phyloP scores from a whole-genome alignment of 2,888 invertebrate species.

The Ernsta delagoae region DNA sequence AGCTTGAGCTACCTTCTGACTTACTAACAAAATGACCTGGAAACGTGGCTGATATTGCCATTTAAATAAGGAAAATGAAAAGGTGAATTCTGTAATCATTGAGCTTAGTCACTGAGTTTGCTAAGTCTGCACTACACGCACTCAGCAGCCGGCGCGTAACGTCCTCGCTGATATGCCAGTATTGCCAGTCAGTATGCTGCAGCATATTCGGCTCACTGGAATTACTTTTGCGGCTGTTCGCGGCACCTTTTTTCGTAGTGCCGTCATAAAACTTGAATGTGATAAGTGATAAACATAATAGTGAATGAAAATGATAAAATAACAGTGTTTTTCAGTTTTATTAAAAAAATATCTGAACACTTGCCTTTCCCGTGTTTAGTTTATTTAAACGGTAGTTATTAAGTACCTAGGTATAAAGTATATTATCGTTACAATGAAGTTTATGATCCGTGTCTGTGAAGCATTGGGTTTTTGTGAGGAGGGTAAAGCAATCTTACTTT shows the following conservation, averaged over 20 bases:
- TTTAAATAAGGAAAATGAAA: background rate
- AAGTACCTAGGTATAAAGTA: no score
- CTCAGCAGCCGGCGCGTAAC: no score
- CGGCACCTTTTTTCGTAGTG: background rate
- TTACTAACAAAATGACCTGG: no score
- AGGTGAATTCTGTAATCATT: background rate
- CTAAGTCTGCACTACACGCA: background rate
- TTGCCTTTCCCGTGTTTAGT: no score
- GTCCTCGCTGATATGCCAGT: background rate
- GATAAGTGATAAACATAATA: background rate
- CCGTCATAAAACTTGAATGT: background rate
- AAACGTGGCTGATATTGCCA: background rate
- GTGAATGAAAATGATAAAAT: background rate
- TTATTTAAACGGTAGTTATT: no score
- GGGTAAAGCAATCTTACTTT: slow-evolving; percentile 11
- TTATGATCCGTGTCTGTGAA: slow-evolving; percentile 18
- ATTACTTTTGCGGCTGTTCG: background rate
- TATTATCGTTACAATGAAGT: slow-evolving; percentile 19
- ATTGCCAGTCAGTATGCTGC: background rate
- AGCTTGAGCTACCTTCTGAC: no score
- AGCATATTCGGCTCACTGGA: background rate
- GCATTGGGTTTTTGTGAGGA: slow-evolving; percentile 18
- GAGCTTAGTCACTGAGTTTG: slow-evolving; percentile 26
- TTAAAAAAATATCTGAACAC: no score
- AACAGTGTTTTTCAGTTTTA: no score